Evolutionary conservation across 92 coral and sea anemone genomes (phyloP).

Genomic region (Bergia puertoricense): DNA sequence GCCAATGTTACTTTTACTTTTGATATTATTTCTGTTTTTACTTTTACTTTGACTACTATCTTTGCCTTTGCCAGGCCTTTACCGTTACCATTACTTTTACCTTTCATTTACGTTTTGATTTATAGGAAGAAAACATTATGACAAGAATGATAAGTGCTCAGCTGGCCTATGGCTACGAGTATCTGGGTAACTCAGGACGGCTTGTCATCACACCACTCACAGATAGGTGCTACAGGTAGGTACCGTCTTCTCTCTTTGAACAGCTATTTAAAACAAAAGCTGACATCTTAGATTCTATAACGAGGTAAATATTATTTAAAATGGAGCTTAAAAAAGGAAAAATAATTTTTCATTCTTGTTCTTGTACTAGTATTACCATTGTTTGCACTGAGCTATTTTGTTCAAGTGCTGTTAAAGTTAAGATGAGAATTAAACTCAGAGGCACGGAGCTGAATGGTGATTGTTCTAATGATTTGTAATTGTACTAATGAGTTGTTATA

Average conservation of each 20-base stretch:
- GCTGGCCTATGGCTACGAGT: conserved; percentile 91
- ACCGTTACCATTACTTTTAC: no score
- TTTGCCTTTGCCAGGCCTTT: not conserved
- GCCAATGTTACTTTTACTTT: no score
- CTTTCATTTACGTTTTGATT: not conserved
- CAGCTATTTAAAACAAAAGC: not conserved
- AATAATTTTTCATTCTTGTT: not conserved
- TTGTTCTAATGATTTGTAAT: not conserved
- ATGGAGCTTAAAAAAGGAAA: not conserved
- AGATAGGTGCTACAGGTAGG: conserved; percentile 93
- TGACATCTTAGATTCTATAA: not conserved
- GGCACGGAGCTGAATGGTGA: not conserved
- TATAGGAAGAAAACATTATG: conserved; percentile 88
- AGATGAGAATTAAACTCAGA: no score
- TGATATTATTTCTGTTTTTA: no score
- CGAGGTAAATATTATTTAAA: no score
- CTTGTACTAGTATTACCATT: not conserved
- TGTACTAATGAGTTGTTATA: not conserved
- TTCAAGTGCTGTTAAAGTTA: not conserved
- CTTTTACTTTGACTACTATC: no score
- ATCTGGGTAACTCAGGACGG: conserved; percentile 97
- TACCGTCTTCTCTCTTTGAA: not conserved
- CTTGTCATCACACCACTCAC: conserved; percentile 97
- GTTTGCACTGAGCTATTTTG: not conserved
- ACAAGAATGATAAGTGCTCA: conserved; percentile 98